These are phyloP conservation scores for Enteromius unitaeniatus DNA, from an alignment of 2,797 vertebrate genomes.

Conservation along the genomic window DNA sequence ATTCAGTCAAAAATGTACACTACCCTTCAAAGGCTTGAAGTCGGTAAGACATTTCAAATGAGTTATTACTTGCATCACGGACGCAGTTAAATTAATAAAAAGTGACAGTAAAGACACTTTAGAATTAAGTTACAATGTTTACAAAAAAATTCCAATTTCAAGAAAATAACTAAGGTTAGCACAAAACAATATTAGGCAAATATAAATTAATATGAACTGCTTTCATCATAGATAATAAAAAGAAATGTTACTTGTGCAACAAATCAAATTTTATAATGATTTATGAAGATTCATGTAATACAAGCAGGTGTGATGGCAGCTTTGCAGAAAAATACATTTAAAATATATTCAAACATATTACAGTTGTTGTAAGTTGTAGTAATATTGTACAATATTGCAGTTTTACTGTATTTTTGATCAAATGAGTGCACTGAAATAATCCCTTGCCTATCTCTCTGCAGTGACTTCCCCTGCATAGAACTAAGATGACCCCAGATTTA, in stretches of 20 bases:
- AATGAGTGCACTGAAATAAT: neutral
- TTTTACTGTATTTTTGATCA: neutral
- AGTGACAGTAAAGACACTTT: neutral
- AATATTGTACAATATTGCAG: neutral
- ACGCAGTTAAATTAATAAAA: neutral
- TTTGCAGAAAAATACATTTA: neutral
- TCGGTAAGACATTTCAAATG: neutral
- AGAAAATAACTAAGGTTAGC: neutral
- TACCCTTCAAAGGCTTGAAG: neutral
- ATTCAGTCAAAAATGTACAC: neutral
- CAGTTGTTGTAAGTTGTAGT: neutral
- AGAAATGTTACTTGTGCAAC: neutral
- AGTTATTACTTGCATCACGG: neutral
- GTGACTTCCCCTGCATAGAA: neutral
- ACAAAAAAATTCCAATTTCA: neutral
- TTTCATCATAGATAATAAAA: neutral
- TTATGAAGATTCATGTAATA: neutral
- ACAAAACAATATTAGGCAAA: neutral
- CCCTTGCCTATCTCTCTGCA: conserved; percentile 30
- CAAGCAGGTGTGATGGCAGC: neutral
- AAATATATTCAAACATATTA: neutral
- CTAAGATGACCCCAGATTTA: neutral
- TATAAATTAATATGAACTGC: neutral
- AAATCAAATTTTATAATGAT: neutral
- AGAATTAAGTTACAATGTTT: neutral